Conservation (phyloP, 2,888 invertebrate species). For the Tetragonula carbonaria region DNA sequence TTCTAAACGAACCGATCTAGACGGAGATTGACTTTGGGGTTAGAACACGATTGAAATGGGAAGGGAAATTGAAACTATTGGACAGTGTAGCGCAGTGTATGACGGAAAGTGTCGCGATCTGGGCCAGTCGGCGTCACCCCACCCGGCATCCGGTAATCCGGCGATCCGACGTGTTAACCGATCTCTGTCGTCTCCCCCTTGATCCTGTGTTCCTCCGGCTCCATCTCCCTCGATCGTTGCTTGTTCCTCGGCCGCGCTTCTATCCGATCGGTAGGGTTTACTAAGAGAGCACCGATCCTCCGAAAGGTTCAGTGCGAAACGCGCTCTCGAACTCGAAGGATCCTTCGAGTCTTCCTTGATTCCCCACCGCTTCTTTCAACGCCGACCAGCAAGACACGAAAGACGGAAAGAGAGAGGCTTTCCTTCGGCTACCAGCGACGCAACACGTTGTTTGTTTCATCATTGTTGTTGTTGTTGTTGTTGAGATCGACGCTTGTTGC, state of each 20-base stretch:
- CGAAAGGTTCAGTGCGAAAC: slow-evolving; percentile 80
- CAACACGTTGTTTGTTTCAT: slow-evolving; percentile 3
- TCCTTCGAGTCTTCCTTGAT: slow-evolving; percentile 67
- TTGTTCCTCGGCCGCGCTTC: slow-evolving; percentile 49
- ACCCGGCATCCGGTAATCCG: slow-evolving; percentile 66
- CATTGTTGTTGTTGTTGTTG: neutral
- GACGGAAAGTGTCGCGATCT: slow-evolving; percentile 75
- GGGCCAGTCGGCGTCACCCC: slow-evolving; percentile 70
- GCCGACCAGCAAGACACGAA: neutral
- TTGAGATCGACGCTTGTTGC: too few species aligned
- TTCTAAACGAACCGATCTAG: too few species aligned
- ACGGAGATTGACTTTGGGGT: too few species aligned
- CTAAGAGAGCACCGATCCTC: slow-evolving; percentile 80
- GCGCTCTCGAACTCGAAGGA: slow-evolving; percentile 80
- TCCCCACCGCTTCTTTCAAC: slow-evolving; percentile 40
- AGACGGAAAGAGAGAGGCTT: slow-evolving; percentile 44
- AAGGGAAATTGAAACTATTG: neutral
- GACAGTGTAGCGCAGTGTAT: slow-evolving; percentile 56
- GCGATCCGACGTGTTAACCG: slow-evolving; percentile 53
- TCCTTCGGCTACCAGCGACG: slow-evolving; percentile 20
- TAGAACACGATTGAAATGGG: neutral
- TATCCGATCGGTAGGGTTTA: slow-evolving; percentile 75
- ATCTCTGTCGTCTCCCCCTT: slow-evolving; percentile 31
- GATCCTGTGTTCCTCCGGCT: slow-evolving; percentile 33
- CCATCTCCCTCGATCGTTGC: slow-evolving; percentile 60